Evolutionary conservation across 2,797 vertebrate species (phyloP).

Genomic region (Falco novaeseelandiae): DNA sequence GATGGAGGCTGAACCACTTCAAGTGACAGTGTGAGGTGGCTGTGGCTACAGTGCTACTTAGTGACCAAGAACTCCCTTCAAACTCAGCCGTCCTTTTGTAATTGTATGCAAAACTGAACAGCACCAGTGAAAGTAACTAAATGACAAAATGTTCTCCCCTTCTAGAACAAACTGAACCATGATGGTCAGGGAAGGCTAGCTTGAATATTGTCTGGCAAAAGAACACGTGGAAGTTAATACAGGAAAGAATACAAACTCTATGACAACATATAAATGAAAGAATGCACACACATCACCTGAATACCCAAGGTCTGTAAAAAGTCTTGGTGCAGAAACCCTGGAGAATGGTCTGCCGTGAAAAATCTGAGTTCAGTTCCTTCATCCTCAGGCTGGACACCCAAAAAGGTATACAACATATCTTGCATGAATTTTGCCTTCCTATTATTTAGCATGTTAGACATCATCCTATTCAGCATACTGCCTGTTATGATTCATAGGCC

Average conservation of each 20-base stretch:
- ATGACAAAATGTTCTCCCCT: not conserved
- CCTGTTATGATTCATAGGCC: not conserved
- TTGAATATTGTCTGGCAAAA: not conserved
- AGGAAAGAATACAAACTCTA: not conserved
- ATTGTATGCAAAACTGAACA: not conserved
- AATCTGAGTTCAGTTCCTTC: not conserved
- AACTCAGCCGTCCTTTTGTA: not conserved
- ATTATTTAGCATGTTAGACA: not conserved
- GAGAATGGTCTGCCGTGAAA: not conserved
- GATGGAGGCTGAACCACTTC: not conserved
- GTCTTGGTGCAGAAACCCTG: not conserved
- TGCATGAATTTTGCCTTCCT: not conserved
- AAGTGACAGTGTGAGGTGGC: not conserved
- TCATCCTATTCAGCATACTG: not conserved
- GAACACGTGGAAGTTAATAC: not conserved
- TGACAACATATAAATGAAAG: not conserved
- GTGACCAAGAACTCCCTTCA: not conserved
- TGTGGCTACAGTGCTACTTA: not conserved
- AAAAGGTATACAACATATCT: rapidly evolving
- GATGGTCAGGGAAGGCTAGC: not conserved
- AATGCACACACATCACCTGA: not conserved
- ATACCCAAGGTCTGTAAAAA: not conserved
- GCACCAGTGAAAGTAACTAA: not conserved
- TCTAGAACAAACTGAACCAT: not conserved
- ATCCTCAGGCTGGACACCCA: not conserved